Conservation (phyloP, 2,113 vertebrate genomes). For the Phoenicopterus ruber region DNA sequence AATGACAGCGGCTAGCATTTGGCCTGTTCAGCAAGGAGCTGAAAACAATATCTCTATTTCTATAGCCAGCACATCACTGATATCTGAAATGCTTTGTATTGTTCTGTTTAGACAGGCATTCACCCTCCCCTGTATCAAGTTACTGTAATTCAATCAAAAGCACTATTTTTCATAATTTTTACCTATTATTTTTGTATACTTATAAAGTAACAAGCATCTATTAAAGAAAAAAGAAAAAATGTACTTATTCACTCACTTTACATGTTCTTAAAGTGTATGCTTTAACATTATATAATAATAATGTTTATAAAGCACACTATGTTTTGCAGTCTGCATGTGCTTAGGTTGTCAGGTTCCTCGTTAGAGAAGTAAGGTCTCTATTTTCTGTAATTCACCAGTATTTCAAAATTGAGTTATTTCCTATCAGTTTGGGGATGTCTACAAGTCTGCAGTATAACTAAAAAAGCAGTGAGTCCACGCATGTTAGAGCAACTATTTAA, state of each 20-base stretch:
- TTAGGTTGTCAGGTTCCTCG: background rate
- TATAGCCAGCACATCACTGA: background rate
- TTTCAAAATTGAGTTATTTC: background rate
- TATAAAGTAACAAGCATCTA: background rate
- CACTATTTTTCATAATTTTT: background rate
- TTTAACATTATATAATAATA: background rate
- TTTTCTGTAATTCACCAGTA: background rate
- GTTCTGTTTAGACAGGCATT: background rate
- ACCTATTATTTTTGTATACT: background rate
- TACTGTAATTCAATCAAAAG: background rate
- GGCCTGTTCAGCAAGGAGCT: background rate
- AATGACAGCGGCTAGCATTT: background rate
- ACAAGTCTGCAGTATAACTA: background rate
- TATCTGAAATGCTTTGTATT: background rate
- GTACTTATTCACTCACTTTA: background rate
- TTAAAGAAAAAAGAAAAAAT: background rate
- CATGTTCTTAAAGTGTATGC: background rate
- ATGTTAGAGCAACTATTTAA: background rate
- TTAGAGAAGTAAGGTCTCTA: background rate
- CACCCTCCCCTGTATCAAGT: background rate
- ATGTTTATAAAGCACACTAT: background rate
- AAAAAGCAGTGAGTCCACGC: background rate
- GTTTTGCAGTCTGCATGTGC: background rate
- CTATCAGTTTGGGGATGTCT: background rate
- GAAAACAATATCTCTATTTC: background rate